phyloP scores from a whole-genome alignment of 2,113 vertebrate species.

The Pteropus alecto region DNA sequence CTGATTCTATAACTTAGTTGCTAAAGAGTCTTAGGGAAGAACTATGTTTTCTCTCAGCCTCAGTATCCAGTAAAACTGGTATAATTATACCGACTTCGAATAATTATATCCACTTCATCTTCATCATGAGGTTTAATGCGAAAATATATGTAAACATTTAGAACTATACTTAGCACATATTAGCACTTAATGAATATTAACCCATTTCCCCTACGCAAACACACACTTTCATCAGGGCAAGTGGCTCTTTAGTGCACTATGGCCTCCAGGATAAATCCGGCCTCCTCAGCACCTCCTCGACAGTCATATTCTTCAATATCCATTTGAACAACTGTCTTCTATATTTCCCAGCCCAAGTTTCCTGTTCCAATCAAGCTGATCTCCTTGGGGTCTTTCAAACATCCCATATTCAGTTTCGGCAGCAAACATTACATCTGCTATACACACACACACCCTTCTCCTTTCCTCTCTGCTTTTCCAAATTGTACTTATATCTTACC shows the following conservation, averaged over 20 bases:
- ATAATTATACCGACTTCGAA: background rate
- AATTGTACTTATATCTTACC: background rate
- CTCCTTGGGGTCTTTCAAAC: background rate
- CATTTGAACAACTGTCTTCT: background rate
- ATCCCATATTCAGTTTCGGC: background rate
- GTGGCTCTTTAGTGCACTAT: background rate
- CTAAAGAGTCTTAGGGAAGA: background rate
- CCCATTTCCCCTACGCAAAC: background rate
- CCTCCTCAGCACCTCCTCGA: background rate
- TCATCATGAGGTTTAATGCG: background rate
- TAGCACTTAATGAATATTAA: background rate
- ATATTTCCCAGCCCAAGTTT: background rate
- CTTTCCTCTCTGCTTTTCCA: background rate
- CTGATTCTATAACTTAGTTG: background rate
- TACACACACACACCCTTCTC: background rate
- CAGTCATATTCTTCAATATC: background rate
- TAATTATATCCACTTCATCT: background rate
- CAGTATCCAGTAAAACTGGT: background rate
- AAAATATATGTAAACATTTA: background rate
- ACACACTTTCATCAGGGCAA: background rate
- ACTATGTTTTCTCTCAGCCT: constrained; percentile 13
- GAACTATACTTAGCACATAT: background rate
- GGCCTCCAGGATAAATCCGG: background rate
- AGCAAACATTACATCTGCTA: background rate
- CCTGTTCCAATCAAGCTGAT: background rate